Percentiles rank a stretch among this genome's conserved stretches.
Evolutionary conservation across 2,888 invertebrate species (phyloP).

Genomic region (Rhagium mordax): DNA sequence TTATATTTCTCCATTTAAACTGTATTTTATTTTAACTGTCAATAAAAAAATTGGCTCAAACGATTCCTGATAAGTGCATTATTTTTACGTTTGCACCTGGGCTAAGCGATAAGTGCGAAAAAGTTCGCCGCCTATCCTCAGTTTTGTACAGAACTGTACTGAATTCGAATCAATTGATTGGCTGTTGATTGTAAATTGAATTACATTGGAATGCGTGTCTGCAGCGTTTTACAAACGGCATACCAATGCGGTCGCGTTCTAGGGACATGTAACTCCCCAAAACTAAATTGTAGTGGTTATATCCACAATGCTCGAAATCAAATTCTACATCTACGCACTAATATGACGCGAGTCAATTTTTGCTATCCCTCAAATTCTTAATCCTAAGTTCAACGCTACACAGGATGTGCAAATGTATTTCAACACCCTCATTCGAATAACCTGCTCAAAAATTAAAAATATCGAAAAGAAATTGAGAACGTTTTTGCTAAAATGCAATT

Average conservation of each 20-base stretch:
- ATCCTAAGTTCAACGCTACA: background rate
- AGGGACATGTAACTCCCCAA: constrained; percentile 35
- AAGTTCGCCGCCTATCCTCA: constrained; percentile 43
- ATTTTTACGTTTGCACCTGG: background rate
- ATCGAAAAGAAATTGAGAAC: too few relatives aligned
- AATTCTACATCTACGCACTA: constrained; percentile 23
- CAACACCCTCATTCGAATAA: too few relatives aligned
- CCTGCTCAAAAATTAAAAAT: too few relatives aligned
- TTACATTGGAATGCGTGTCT: constrained; percentile 73
- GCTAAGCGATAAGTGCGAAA: constrained; percentile 8
- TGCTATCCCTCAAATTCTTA: background rate
- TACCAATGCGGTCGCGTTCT: constrained; percentile 58
- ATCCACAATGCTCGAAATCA: constrained; percentile 40
- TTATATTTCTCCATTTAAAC: too few relatives aligned
- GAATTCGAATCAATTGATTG: constrained; percentile 74
- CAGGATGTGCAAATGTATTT: too few relatives aligned
- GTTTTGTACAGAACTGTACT: constrained; percentile 66
- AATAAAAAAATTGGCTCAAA: too few relatives aligned
- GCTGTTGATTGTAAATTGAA: constrained; percentile 75
- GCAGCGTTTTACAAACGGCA: constrained; percentile 63
- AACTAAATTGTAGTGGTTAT: constrained; percentile 37
- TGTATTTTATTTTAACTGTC: too few relatives aligned
- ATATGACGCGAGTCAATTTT: constrained; percentile 1
- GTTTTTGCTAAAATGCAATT: too few relatives aligned
- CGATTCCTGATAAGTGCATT: background rate